These are phyloP conservation scores for Polymixis lichenea DNA, from an alignment of 2,888 invertebrate genomes.

Conservation along the genomic window DNA sequence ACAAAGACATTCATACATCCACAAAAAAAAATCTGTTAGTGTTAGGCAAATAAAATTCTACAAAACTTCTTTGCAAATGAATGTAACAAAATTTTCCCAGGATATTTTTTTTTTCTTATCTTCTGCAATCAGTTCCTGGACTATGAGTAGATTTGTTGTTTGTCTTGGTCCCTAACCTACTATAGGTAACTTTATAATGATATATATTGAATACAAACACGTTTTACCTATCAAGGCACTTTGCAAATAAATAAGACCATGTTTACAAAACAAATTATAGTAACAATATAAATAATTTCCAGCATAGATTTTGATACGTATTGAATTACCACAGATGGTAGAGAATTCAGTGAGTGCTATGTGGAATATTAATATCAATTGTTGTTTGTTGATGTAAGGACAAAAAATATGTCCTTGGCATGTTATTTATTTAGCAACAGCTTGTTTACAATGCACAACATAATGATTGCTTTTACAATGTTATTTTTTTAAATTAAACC, in stretches of 20 bases:
- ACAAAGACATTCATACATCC: not conserved
- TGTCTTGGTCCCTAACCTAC: not conserved
- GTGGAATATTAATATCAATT: too few relatives aligned
- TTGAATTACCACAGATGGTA: not conserved
- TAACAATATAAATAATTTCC: not conserved
- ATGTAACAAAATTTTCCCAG: not conserved
- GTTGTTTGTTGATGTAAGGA: not conserved
- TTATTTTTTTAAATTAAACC: not conserved
- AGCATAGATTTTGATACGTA: not conserved
- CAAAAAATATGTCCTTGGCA: conserved; percentile 3
- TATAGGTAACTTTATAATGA: not conserved
- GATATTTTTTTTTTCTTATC: not conserved
- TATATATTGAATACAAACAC: not conserved
- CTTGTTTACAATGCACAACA: not conserved
- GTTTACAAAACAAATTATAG: conserved; percentile 2
- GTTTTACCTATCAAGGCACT: not conserved
- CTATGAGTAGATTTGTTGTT: not conserved
- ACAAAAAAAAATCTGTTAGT: not conserved
- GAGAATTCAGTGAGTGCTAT: too few relatives aligned
- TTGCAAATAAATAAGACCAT: not conserved
- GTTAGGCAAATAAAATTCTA: not conserved
- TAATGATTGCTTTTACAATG: not conserved
- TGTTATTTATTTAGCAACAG: conserved; percentile 3
- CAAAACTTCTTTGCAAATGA: not conserved
- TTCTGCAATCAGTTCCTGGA: not conserved